Base-by-base conservation (phyloP, 2,113 vertebrate species). In the Centropus bengalensis region DNA sequence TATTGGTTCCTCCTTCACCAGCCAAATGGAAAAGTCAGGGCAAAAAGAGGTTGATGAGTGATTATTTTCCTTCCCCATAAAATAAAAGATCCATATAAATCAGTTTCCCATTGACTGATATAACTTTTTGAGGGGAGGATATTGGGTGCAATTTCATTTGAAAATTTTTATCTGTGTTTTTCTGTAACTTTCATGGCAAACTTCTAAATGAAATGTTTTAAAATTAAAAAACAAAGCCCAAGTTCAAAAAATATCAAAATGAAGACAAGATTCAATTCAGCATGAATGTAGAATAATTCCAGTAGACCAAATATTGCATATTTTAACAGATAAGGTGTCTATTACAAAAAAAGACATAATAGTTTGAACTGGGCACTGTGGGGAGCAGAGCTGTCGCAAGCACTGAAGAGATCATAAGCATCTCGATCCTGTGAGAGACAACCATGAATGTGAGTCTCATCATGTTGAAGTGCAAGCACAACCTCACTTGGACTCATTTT, bases 21-120 rank as follows among this genome's bases (percentile, higher is more conserved):
- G 40, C 77, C 69, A 75, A 82, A 89, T n/a, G 5, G 36, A 77
- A 94, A 86, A 95, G 76, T 78, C 68, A 68, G 58, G 47, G 56
- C 1, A 10, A 82, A 95, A 88, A 81, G 60, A 83, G 44, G 38
- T 67, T 91, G 3, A 2, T 52, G 52, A 92, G 76, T 23, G 38
- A 83, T 94, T 78, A n/a, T 91, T 91, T 91, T 94, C n/a, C 23
- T 14, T 93, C 33, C 40, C n/a, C 19, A 30, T 70, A 69, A 73
- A 42, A 63, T 17, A 68, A 63, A 67, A 96, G 38, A 68, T 81
- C 73, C 23, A 7, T 71, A 90, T 88, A 75, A 77, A 93, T 88
- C 56, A 67, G 36, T 74, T 92, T 86, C 81, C 59, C 1, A 3
- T 71, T 78, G 59, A 77, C 14, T 70, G 56, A 77, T 86, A 42